These are phyloP conservation scores for Drosophila percnosoma DNA, from an alignment of 2,888 invertebrate genomes.

Conservation along the genomic window DNA sequence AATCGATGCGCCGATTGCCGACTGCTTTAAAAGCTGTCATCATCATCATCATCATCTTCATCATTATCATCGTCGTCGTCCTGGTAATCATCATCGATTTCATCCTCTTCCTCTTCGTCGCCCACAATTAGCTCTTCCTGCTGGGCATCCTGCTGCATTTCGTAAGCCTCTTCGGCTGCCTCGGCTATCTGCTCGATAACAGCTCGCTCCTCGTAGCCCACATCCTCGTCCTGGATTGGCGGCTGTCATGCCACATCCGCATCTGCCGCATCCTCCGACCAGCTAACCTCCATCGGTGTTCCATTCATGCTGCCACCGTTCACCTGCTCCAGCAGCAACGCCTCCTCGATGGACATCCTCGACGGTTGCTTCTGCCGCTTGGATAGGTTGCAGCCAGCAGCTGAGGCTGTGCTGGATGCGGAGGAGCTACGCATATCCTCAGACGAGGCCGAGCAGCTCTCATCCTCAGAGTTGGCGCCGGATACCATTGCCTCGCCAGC, in stretches of 20 bases:
- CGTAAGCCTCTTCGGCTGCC: slow-evolving; percentile 77
- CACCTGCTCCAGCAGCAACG: slow-evolving; percentile 80
- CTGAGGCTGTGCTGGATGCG: slow-evolving; percentile 81
- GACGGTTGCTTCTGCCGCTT: slow-evolving; percentile 75
- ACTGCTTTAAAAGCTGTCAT: slow-evolving; percentile 84
- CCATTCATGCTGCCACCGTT: slow-evolving; percentile 82
- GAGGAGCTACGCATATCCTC: slow-evolving; percentile 85
- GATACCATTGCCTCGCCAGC: slow-evolving; percentile 89
- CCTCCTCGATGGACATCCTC: slow-evolving; percentile 83
- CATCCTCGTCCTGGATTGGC: slow-evolving; percentile 31
- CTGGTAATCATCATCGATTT: neutral
- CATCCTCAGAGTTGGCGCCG: slow-evolving; percentile 87
- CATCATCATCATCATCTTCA: slow-evolving; percentile 57
- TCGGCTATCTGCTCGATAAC: slow-evolving; percentile 69
- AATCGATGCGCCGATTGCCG: slow-evolving; percentile 37
- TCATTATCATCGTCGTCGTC: slow-evolving; percentile 22
- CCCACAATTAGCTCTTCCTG: slow-evolving; percentile 60
- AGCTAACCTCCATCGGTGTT: slow-evolving; percentile 85
- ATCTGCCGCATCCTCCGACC: slow-evolving; percentile 84
- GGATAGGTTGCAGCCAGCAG: slow-evolving; percentile 39
- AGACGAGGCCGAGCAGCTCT: slow-evolving; percentile 86
- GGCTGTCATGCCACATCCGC: slow-evolving; percentile 83
- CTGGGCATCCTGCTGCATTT: slow-evolving; percentile 55
- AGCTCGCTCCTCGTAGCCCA: slow-evolving; percentile 72
- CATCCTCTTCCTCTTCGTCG: slow-evolving; percentile 38